Conservation (phyloP, 2,113 vertebrate species). For the Elephas maximus region DNA sequence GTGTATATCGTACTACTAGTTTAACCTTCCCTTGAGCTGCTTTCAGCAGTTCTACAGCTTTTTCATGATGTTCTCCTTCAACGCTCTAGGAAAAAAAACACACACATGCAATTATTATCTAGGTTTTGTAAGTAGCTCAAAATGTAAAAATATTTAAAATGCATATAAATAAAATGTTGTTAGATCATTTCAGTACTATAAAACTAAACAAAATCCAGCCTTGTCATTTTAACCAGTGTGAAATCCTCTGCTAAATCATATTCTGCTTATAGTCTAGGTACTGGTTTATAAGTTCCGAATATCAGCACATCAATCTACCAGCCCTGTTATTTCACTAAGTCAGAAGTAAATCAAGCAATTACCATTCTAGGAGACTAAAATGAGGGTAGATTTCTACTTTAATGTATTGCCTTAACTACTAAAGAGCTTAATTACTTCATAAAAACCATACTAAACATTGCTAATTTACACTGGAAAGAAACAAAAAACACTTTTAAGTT, state of each 20-base stretch:
- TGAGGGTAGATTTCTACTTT: not conserved
- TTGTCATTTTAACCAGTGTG: not conserved
- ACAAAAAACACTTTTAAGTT: not conserved
- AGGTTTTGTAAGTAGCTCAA: not conserved
- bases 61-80: constrained; percentile 98
- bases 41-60: constrained; percentile 98
- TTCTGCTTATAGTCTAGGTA: not conserved
- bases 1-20: constrained; percentile 97
- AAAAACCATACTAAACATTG: constrained; percentile 41
- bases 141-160: constrained; percentile 34
- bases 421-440: constrained; percentile 25
- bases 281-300: constrained; percentile 16
- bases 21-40: constrained; percentile 98
- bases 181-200: not conserved
- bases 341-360: not conserved
- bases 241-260: constrained; percentile 5
- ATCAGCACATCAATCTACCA: not conserved
- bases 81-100: constrained; percentile 91
- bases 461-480: not conserved
- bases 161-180: not conserved
- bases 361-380: not conserved
- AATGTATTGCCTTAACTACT: not conserved
- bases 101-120: constrained; percentile 57
- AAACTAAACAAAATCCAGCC: not conserved
- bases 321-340: not conserved